phyloP scores from a whole-genome alignment of 2,113 vertebrate species.

The Hirundichthys speculiger region DNA sequence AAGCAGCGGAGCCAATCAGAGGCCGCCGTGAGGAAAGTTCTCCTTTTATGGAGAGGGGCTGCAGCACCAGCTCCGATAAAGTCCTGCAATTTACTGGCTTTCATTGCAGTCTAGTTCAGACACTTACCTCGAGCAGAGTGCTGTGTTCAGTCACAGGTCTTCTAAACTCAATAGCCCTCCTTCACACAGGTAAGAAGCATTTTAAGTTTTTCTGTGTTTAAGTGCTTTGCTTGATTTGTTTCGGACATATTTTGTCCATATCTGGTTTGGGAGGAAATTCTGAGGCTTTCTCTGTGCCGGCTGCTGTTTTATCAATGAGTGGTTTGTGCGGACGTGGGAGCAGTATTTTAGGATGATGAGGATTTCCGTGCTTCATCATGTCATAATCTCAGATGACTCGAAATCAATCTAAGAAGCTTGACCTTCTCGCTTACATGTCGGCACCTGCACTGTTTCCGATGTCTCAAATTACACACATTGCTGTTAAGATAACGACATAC shows the following conservation, averaged over 20 bases:
- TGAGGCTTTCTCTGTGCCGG: too few species aligned
- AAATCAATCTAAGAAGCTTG: slow-evolving; percentile 29
- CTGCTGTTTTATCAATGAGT: too few species aligned
- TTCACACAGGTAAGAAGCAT: slow-evolving; percentile 61
- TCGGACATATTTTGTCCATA: too few species aligned
- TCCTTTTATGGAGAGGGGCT: slow-evolving; percentile 82
- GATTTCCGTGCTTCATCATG: neutral
- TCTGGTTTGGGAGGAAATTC: too few species aligned
- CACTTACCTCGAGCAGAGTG: slow-evolving; percentile 18
- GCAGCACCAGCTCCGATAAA: slow-evolving; percentile 71
- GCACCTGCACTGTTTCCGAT: too few species aligned
- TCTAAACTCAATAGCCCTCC: slow-evolving; percentile 16
- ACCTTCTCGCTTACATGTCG: slow-evolving; percentile 50
- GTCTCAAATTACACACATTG: too few species aligned
- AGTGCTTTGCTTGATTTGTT: too few species aligned
- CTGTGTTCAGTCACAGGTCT: slow-evolving; percentile 1
- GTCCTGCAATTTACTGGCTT: slow-evolving; percentile 30
- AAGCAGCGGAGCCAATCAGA: slow-evolving; percentile 72
- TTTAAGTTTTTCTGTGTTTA: neutral
- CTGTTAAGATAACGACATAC: too few species aligned
- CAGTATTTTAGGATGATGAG: neutral
- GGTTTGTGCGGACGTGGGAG: neutral
- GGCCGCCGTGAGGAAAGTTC: slow-evolving; percentile 76
- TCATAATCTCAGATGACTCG: neutral
- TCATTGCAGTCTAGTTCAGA: slow-evolving; percentile 56